Percentiles rank a stretch among this genome's conserved stretches.
Evolutionary conservation across 2,888 invertebrate genomes (phyloP).

Genomic region (Belgica antarctica): DNA sequence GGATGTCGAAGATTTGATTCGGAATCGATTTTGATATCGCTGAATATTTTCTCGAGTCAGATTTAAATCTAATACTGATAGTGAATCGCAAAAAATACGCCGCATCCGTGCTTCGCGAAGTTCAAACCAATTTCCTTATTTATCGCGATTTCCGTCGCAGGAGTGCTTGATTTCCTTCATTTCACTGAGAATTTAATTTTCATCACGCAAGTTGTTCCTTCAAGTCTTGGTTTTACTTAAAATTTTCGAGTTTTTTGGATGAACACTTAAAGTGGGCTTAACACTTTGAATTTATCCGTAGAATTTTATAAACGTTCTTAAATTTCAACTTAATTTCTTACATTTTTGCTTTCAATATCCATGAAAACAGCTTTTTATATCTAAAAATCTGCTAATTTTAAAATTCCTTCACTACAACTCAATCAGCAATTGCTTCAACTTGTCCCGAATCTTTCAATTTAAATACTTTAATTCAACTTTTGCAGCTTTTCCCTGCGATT

Average conservation of each 20-base stretch:
- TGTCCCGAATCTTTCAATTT: neutral
- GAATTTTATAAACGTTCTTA: neutral
- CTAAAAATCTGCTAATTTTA: too few relatives aligned
- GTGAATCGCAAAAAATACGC: neutral
- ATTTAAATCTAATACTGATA: neutral
- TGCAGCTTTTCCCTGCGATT: neutral
- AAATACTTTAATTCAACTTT: too few relatives aligned
- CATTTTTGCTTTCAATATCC: neutral
- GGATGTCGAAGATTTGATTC: slow-evolving; percentile 29
- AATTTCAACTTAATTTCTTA: neutral
- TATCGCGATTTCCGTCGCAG: slow-evolving; percentile 34
- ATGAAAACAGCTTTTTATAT: too few relatives aligned
- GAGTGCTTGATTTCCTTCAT: slow-evolving; percentile 24
- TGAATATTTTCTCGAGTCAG: slow-evolving; percentile 2
- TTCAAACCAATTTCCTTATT: slow-evolving; percentile 27
- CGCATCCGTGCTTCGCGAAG: neutral
- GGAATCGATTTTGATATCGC: neutral
- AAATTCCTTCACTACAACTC: neutral
- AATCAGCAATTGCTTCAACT: neutral
- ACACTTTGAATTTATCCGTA: neutral
- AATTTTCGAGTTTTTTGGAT: too few relatives aligned
- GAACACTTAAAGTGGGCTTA: neutral
- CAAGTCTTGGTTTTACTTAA: too few relatives aligned
- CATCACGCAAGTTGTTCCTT: too few relatives aligned
- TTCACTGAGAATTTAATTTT: too few relatives aligned